phyloP scores from a whole-genome alignment of 2,113 vertebrate genomes.

The Zeus faber region DNA sequence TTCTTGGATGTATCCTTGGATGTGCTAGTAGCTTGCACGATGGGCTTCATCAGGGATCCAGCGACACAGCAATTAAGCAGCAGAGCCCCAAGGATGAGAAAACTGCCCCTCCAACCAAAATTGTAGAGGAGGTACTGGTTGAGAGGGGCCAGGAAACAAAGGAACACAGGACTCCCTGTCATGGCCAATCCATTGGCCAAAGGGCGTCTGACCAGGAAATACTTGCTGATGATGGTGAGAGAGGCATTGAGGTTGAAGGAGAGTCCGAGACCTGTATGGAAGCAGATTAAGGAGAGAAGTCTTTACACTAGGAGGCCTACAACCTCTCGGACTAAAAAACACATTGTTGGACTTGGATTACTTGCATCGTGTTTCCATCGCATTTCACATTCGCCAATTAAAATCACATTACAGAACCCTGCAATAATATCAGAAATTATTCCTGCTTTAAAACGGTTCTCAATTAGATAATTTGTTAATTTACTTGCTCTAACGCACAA shows the following conservation, averaged over 20 bases:
- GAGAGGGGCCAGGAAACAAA: constrained; percentile 75
- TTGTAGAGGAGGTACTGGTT: constrained; percentile 76
- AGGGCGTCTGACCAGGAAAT: constrained; percentile 78
- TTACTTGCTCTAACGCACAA: too few relatives aligned
- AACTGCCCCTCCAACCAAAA: constrained; percentile 83
- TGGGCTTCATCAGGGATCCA: constrained; percentile 81
- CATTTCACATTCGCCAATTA: constrained; percentile 63
- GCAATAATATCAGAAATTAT: constrained; percentile 76
- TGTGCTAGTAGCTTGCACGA: constrained; percentile 17
- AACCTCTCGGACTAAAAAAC: constrained; percentile 21
- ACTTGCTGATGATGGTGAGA: constrained; percentile 84
- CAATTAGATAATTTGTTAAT: constrained; percentile 68
- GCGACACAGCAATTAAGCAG: constrained; percentile 82
- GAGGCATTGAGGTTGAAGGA: constrained; percentile 84
- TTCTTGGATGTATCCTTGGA: not conserved
- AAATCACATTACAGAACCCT: constrained; percentile 66
- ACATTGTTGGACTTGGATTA: too few relatives aligned
- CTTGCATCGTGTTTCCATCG: too few relatives aligned
- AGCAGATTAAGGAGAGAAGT: constrained; percentile 15
- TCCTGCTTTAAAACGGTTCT: constrained; percentile 77
- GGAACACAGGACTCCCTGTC: constrained; percentile 80
- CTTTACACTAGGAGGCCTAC: constrained; percentile 23
- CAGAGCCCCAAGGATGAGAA: constrained; percentile 80
- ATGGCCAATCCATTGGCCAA: constrained; percentile 80
- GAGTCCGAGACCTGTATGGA: constrained; percentile 75